Evolutionary conservation across 2,113 vertebrate species (phyloP), one percentile per base, ranked within the genome.

Genomic region (Leptocoma aspasia): DNA sequence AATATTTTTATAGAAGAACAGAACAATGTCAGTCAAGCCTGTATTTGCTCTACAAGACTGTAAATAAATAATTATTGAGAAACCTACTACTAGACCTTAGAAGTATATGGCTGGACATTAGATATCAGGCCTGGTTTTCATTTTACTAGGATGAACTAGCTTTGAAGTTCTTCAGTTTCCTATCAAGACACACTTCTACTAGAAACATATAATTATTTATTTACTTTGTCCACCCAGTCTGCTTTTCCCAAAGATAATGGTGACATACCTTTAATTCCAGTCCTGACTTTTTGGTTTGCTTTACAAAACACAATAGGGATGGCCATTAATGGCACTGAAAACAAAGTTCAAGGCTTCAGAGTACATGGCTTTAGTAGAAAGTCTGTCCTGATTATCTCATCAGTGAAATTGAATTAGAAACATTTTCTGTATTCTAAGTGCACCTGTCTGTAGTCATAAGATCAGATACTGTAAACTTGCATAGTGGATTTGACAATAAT

Each of bases 401-500:
- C 63, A 90, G 15, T 61, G 50, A 93, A 95, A 96, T 37, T 47
- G 35, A 95, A 93, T 95, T 86, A 91, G 78, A 88, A 91, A 61
- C 68, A 54, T 94, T 92, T 95, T 90, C 91, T 83, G 59, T 69
- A 65, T 80, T 71, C 84, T 92, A 91, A 87, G 84, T 95, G 70
- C 84, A 95, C 84, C 73, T 95, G 81, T 77, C 91, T 92, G 87
- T 82, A 92, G 79, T 49, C 63, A 72, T 89, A 89, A 91, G 53
- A 79, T 92, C 73, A 80, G 89, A 85, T 61, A 70, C 35, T 79
- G 65, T 39, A 60, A 89, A 57, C 61, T 87, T 92, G 50, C 33
- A 44, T 24, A 95, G 84, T 80, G 94, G 82, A 70, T 87, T 87
- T 91, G 93, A 92, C 86, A 95, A 89, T 95, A 89, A 95, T 92